These are phyloP conservation scores for Protonemura montana DNA, from an alignment of 2,888 invertebrate genomes.

Conservation along the genomic window DNA sequence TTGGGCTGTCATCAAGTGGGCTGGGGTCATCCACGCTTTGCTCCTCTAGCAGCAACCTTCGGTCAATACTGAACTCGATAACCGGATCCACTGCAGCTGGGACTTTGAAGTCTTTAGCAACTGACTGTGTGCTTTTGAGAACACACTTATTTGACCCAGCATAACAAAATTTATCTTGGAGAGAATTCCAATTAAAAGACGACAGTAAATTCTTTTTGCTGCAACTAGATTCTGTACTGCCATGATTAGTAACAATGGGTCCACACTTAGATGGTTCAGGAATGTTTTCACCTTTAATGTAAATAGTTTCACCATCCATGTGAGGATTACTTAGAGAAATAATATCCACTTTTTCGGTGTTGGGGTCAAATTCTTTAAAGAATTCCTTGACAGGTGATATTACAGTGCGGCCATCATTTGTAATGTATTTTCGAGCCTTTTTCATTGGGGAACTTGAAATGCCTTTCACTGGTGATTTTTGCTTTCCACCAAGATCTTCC, in stretches of 20 bases:
- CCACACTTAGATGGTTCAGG: background rate
- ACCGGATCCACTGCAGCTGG: background rate
- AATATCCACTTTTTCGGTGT: background rate
- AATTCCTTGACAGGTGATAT: slow-evolving; percentile 20
- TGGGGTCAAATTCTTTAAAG: background rate
- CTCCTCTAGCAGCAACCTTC: background rate
- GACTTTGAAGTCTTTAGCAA: slow-evolving; percentile 17
- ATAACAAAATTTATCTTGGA: slow-evolving; percentile 40
- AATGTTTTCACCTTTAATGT: background rate
- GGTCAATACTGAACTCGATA: background rate
- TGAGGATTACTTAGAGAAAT: background rate
- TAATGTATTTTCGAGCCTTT: background rate
- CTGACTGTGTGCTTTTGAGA: background rate
- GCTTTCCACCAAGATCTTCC: background rate
- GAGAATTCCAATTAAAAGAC: slow-evolving; percentile 42
- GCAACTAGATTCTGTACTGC: background rate
- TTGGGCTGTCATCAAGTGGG: slow-evolving; percentile 7
- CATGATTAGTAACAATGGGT: background rate
- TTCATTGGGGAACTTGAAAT: background rate
- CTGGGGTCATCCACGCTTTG: slow-evolving; percentile 38
- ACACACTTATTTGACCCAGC: background rate
- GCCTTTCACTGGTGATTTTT: background rate
- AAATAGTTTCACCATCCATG: background rate
- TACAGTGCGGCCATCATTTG: background rate
- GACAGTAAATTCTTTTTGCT: background rate